phyloP scores from a whole-genome alignment of 2,888 invertebrate genomes.

The Gisinianus flammeolus region DNA sequence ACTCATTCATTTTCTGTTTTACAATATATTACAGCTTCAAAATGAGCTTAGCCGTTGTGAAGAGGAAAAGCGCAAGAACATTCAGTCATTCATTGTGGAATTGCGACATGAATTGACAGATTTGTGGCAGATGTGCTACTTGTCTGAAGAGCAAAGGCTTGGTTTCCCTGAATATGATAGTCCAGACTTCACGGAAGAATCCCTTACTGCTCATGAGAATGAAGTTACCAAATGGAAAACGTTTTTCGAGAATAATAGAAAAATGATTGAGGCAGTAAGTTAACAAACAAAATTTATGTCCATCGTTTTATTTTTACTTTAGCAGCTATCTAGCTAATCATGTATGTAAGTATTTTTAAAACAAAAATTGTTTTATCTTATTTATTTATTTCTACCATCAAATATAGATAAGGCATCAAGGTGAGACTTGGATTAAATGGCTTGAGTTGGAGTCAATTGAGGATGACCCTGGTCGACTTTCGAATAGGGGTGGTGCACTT shows the following conservation, averaged over 20 bases:
- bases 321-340: too few relatives aligned
- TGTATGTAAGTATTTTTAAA: too few relatives aligned
- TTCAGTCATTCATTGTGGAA: conserved; percentile 30
- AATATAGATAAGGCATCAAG: neutral
- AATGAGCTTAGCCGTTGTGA: conserved; percentile 23
- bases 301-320: too few relatives aligned
- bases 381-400: neutral
- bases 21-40: conserved; percentile 28
- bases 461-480: conserved; percentile 30
- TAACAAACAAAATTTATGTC: too few relatives aligned
- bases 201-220: conserved; percentile 19
- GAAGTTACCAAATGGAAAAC: conserved; percentile 32
- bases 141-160: neutral
- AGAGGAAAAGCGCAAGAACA: conserved; percentile 33
- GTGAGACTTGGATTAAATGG: conserved; percentile 22
- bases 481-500: conserved; percentile 34
- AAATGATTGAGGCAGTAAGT: conserved; percentile 27
- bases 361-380: neutral
- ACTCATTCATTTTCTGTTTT: neutral
- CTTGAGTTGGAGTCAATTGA: conserved; percentile 34
- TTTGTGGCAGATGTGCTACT: conserved; percentile 27
- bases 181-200: conserved; percentile 27
- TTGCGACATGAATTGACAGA: conserved; percentile 23
- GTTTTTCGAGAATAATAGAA: conserved; percentile 24
- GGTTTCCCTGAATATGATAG: conserved; percentile 14